Evolutionary conservation across 1,140 invertebrate species (phyloP).

Genomic region (Anastrepha ludens): DNA sequence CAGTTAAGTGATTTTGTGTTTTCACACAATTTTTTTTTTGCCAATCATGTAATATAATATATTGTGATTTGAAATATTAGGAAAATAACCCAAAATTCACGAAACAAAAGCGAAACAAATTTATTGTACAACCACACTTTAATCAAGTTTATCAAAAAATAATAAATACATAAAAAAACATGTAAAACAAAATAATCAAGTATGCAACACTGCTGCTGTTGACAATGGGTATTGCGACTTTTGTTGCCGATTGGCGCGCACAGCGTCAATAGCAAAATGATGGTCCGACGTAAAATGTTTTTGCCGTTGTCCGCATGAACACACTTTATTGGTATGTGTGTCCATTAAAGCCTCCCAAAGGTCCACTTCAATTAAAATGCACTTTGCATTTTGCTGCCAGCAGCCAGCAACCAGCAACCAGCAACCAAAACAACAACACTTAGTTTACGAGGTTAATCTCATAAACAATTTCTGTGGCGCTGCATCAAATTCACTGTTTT

Average conservation of each 20-base stretch:
- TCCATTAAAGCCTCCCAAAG: conserved; percentile 1
- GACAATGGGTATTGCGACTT: conserved; percentile 6
- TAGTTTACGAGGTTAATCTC: conserved; percentile 38
- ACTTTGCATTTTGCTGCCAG: not conserved
- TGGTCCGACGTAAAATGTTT: not conserved
- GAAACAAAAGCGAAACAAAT: not conserved
- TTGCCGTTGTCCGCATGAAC: not conserved
- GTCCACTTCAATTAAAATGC: conserved; percentile 44
- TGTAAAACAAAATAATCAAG: not conserved
- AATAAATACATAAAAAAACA: not conserved
- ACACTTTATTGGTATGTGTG: not conserved
- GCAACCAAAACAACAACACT: conserved; percentile 2
- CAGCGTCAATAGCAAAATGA: not conserved
- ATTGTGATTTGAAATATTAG: no score
- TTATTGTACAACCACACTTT: not conserved
- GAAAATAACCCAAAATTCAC: not conserved
- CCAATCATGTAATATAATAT: no score
- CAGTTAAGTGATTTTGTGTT: no score
- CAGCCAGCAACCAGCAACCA: not conserved
- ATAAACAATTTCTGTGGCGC: conserved; percentile 35
- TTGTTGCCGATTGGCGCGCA: not conserved
- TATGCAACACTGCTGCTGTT: not conserved
- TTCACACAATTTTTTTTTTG: no score
- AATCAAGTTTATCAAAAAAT: conserved; percentile 17
- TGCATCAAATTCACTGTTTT: conserved; percentile 10